phyloP scores from a whole-genome alignment of 2,113 vertebrate species.

The Spea multiplicata region DNA sequence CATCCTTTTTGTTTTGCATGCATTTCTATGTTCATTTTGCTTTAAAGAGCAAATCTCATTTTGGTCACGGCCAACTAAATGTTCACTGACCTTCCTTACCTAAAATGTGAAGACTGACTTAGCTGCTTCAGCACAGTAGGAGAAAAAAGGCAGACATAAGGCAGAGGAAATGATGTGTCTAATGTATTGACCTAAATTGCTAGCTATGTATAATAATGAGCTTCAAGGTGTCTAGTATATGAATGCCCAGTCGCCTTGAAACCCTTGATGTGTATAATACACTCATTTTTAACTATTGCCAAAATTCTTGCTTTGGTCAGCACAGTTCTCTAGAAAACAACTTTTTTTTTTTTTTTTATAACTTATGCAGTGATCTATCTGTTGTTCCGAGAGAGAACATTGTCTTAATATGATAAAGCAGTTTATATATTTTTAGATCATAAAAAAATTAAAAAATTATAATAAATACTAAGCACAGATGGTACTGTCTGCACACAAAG shows the following conservation, averaged over 20 bases:
- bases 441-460: not conserved
- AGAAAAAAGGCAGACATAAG: slow-evolving; percentile 9
- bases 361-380: not conserved
- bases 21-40: not conserved
- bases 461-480: not conserved
- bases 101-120: slow-evolving; percentile 23
- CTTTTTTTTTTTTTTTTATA: not conserved
- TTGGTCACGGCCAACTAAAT: slow-evolving; percentile 38
- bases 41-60: slow-evolving; percentile 12
- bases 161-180: slow-evolving; percentile 39
- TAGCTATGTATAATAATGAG: slow-evolving; percentile 40
- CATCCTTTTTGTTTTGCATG: not conserved
- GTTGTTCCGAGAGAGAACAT: not conserved
- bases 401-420: not conserved
- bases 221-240: slow-evolving; percentile 24
- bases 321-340: slow-evolving; percentile 3
- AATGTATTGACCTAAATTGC: slow-evolving; percentile 46
- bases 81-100: slow-evolving; percentile 31
- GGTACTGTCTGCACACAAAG: not conserved
- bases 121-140: slow-evolving; percentile 37
- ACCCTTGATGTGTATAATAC: not conserved
- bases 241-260: slow-evolving; percentile 8
- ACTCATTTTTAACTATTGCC: slow-evolving; percentile 16
- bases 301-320: slow-evolving; percentile 11
- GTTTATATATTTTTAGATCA: not conserved